These are phyloP conservation scores for Pseudochirops corinnae DNA, from an alignment of 2,797 vertebrate genomes.

Conservation along the genomic window DNA sequence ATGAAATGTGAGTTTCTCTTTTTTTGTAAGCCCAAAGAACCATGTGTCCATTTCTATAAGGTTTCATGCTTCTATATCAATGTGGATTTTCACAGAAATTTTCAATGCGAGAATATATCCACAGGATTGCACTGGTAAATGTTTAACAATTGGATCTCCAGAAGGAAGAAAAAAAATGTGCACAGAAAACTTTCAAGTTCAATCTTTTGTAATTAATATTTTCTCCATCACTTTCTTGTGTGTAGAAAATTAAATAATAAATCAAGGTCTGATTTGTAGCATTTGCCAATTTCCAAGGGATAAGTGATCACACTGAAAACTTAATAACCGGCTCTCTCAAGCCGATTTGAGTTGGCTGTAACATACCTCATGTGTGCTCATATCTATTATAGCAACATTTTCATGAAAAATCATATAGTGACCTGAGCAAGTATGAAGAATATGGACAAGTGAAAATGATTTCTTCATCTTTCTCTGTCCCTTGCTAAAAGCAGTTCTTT, in stretches of 20 bases:
- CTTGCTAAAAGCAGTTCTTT: neutral
- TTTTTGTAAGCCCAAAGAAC: conserved; percentile 5
- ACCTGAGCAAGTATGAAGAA: neutral
- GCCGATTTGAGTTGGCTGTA: neutral
- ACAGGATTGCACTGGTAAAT: neutral
- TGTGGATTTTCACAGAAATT: conserved; percentile 8
- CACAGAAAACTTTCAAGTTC: neutral
- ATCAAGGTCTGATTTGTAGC: neutral
- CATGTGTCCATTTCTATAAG: neutral
- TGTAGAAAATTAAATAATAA: neutral
- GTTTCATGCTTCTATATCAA: conserved; percentile 38
- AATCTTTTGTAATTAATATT: neutral
- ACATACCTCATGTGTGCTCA: neutral
- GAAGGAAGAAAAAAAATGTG: neutral
- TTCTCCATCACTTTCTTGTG: neutral
- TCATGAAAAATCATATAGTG: neutral
- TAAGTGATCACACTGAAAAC: neutral
- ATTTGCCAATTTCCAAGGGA: neutral
- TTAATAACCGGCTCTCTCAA: neutral
- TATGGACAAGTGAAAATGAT: neutral
- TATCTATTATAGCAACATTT: neutral
- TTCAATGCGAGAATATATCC: conserved; percentile 6
- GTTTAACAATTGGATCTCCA: neutral
- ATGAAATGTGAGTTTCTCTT: conserved; percentile 45
- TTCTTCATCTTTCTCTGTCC: neutral